These are phyloP conservation scores for Leuctra nigra DNA, from an alignment of 2,888 invertebrate genomes.

Conservation along the genomic window DNA sequence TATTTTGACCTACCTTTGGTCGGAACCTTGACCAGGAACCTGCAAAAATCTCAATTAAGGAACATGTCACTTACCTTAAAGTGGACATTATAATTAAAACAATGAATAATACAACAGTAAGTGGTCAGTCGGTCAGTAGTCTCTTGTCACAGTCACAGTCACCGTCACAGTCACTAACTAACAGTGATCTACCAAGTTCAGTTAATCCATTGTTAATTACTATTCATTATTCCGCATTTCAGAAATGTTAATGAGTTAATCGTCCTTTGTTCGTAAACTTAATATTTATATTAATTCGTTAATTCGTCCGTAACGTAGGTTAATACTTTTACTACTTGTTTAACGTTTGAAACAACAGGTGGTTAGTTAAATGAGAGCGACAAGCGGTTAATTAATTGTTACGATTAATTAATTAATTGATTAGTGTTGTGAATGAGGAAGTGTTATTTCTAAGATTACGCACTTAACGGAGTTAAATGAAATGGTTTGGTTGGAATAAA, in stretches of 20 bases:
- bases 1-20: too few relatives aligned
- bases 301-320: too few relatives aligned
- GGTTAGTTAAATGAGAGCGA: conserved; percentile 3
- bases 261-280: neutral
- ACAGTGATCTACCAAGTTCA: neutral
- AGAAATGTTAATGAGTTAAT: neutral
- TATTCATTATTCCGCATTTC: too few relatives aligned
- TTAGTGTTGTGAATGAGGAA: neutral
- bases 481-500: too few relatives aligned
- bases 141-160: neutral
- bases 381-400: neutral
- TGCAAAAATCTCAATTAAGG: neutral
- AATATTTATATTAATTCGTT: neutral
- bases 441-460: neutral
- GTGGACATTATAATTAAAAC: neutral
- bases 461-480: too few relatives aligned
- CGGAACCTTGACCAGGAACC: neutral
- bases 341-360: too few relatives aligned
- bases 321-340: too few relatives aligned
- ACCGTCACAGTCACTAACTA: conserved; percentile 3
- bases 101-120: neutral
- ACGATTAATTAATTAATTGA: neutral
- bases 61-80: neutral
- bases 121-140: neutral
- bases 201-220: too few relatives aligned